Conservation (phyloP, 64 coral and sea anemone genomes). For the Porites lutea region DNA sequence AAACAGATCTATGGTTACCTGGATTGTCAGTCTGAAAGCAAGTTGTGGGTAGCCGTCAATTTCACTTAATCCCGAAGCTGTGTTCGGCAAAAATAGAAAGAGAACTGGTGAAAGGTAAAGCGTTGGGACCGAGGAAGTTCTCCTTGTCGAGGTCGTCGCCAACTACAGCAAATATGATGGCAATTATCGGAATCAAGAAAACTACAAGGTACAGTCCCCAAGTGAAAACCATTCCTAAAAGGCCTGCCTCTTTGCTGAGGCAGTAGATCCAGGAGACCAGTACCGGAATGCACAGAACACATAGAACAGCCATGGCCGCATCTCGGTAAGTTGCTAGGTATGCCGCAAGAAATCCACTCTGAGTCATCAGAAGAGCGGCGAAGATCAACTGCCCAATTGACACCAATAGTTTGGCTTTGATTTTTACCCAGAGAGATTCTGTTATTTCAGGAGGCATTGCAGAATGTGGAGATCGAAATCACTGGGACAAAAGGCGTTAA, state of each 20-base stretch:
- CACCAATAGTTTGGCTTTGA: too few relatives aligned
- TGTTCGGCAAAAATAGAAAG: slow-evolving; percentile 47
- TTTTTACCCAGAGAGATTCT: too few relatives aligned
- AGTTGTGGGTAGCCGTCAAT: not conserved
- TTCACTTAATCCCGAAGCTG: not conserved
- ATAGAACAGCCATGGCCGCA: not conserved
- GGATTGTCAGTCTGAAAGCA: not conserved
- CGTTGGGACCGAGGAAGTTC: slow-evolving; percentile 42
- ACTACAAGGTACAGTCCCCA: not conserved
- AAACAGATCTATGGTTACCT: slow-evolving; percentile 33
- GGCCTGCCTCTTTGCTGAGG: not conserved
- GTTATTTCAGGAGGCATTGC: too few relatives aligned
- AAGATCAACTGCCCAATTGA: not conserved
- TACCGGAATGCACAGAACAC: not conserved
- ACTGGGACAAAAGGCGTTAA: too few relatives aligned
- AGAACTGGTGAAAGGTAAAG: slow-evolving; percentile 18
- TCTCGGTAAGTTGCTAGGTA: not conserved
- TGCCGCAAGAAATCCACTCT: not conserved
- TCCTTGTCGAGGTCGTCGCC: slow-evolving; percentile 48
- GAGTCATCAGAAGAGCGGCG: not conserved
- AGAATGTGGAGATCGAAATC: too few relatives aligned
- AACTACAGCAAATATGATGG: not conserved
- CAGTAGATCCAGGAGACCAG: not conserved
- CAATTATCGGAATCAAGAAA: not conserved
- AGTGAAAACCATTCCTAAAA: not conserved